Conservation (phyloP, 2,888 invertebrate species). For the Cactoblastis cactorum region DNA sequence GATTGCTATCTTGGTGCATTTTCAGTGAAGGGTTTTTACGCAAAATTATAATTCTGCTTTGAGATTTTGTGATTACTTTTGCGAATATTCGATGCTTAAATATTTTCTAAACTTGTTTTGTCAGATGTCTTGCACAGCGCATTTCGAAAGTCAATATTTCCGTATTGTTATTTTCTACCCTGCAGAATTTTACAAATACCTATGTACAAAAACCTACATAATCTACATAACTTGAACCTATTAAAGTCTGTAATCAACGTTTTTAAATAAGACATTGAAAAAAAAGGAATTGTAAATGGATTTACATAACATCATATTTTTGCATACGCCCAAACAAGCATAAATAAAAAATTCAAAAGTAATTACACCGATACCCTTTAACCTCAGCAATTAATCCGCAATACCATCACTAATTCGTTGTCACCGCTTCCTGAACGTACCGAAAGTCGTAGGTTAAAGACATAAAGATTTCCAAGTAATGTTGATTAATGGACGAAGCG, state of each 20-base stretch:
- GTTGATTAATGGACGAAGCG: conserved; percentile 6
- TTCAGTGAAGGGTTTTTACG: not conserved
- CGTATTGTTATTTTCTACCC: too few relatives aligned
- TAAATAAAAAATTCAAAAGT: not conserved
- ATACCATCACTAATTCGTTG: not conserved
- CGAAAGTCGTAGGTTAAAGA: conserved; percentile 12
- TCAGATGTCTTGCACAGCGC: too few relatives aligned
- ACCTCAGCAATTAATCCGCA: not conserved
- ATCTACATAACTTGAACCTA: too few relatives aligned
- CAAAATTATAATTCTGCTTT: not conserved
- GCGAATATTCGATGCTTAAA: not conserved
- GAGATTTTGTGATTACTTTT: not conserved
- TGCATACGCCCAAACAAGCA: too few relatives aligned
- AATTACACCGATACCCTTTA: not conserved
- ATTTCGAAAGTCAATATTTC: too few relatives aligned
- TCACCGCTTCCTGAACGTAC: conserved; percentile 1
- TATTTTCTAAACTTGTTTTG: not conserved
- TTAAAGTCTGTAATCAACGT: too few relatives aligned
- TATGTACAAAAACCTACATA: too few relatives aligned
- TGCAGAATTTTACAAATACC: not conserved
- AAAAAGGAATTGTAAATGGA: too few relatives aligned
- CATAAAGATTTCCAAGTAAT: not conserved
- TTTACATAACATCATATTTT: too few relatives aligned
- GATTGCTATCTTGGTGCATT: not conserved
- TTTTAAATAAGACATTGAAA: too few relatives aligned